Evolutionary conservation across 1,140 invertebrate species (phyloP).

Genomic region (Lethocerus indicus): DNA sequence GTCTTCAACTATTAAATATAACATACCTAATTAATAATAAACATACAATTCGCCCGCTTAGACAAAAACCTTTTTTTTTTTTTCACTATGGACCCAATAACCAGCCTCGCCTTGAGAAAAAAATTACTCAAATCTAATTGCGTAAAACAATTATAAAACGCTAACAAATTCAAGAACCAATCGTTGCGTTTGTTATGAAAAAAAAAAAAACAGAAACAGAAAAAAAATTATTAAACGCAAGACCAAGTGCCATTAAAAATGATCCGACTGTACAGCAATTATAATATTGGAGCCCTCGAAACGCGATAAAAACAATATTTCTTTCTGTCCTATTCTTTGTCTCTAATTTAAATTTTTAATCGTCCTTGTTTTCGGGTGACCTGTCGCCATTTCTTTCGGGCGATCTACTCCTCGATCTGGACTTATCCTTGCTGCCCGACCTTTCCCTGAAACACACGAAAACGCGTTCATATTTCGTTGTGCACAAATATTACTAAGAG

Average conservation of each 20-base stretch:
- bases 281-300: not conserved
- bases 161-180: no score
- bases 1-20: no score
- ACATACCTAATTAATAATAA: no score
- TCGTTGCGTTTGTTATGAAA: not conserved
- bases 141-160: no score
- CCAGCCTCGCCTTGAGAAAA: slow-evolving; percentile 6
- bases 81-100: slow-evolving; percentile 14
- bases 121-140: no score
- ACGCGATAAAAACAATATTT: not conserved
- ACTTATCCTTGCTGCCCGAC: slow-evolving; percentile 32
- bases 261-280: not conserved
- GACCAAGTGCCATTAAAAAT: not conserved
- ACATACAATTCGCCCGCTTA: no score
- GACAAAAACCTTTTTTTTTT: slow-evolving; percentile 6
- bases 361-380: slow-evolving; percentile 26
- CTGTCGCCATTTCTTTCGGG: slow-evolving; percentile 35
- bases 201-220: not conserved
- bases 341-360: slow-evolving; percentile 1
- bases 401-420: slow-evolving; percentile 32
- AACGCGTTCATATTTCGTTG: not conserved
- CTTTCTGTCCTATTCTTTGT: no score
- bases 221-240: not conserved
- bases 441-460: slow-evolving; percentile 23
- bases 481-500: not conserved